Evolutionary conservation across 1,140 invertebrate genomes (phyloP), one percentile per base, ranked within the genome.

Genomic region (Probaryconus sp.): DNA sequence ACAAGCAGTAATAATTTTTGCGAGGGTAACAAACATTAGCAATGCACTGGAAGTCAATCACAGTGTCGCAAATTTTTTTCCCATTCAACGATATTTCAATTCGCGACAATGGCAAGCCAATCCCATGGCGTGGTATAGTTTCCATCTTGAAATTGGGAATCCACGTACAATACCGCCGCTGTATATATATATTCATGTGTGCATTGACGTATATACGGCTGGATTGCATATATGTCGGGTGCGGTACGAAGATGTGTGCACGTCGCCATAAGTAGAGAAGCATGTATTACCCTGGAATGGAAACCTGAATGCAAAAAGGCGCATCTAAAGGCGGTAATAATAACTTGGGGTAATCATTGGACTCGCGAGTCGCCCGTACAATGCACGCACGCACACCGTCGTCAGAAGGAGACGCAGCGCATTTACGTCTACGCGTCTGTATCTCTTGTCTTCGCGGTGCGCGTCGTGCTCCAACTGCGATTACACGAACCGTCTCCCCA

Each of bases 321-420:
- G 42, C 79, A 84, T 83, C 81, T 79, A n/a, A n/a, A n/a, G n/a
- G 76, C 51, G 26, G 28, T 53, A 60, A 73, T 82, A 83, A 83
- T 84, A 84, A 84, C 79, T 79, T 60, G 79, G 78, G 72, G 79
- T 84, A 86, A 85, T 85, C 82, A 83, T 83, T 75, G 76, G 79
- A 79, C 67, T 78, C 50, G 42, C 40, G 53, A 61, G 40, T 17
- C 24, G 35, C 45, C 17, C 47, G 50, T 31, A 24, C 6, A 43
- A 38, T 21, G 31, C 24, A 47, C 37, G 18, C 48, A 35, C 7
- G 14, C 51, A 16, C 42, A 42, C 63, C 56, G 11, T 31, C 30
- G 55, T 55, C 51, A 33, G 56, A 65, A 60, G 60, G 38, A 73
- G 67, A 40, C 50, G 73, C 38, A 70, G 47, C 50, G 73, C 38